Conservation (phyloP, 2,113 vertebrate genomes). For the Zosterops pallidus region DNA sequence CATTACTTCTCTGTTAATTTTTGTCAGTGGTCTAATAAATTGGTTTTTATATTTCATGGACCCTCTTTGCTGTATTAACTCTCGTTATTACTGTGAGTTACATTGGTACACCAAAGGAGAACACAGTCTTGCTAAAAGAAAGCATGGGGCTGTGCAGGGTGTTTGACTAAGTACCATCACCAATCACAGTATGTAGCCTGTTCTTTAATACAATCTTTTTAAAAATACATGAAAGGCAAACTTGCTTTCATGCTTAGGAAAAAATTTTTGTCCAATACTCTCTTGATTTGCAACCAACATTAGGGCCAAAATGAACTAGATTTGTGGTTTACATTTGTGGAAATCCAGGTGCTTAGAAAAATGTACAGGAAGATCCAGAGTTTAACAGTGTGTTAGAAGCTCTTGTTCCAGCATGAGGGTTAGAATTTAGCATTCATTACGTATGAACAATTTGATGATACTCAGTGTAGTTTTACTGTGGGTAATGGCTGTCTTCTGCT, state of each 20-base stretch:
- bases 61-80: not conserved
- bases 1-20: not conserved
- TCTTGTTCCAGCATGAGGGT: not conserved
- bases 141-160: rapidly evolving
- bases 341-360: not conserved
- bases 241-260: not conserved
- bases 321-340: not conserved
- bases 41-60: not conserved
- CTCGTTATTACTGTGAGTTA: not conserved
- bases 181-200: rapidly evolving
- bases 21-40: not conserved
- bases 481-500: not conserved
- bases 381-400: not conserved
- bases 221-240: not conserved
- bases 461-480: not conserved
- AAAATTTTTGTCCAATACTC: not conserved
- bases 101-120: not conserved
- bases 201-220: not conserved
- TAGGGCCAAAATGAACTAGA: not conserved
- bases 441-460: not conserved
- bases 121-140: not conserved
- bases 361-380: not conserved
- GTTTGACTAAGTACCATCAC: not conserved
- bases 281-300: not conserved
- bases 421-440: not conserved